Evolutionary conservation across 2,113 vertebrate genomes (phyloP).

Genomic region (Phyllopteryx taeniolatus): DNA sequence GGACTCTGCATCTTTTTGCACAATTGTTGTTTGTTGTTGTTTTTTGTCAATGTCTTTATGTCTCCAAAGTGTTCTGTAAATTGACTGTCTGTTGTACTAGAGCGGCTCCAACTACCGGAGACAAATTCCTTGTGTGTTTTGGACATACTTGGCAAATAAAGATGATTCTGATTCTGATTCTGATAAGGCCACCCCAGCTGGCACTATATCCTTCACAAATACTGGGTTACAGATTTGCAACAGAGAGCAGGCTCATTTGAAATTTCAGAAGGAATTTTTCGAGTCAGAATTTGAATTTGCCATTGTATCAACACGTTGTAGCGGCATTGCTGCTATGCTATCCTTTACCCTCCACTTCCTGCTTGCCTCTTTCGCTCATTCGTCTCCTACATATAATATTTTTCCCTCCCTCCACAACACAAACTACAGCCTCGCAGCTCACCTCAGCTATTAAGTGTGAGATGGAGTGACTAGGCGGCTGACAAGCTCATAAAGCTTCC

Average conservation of each 20-base stretch:
- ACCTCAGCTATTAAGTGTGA: conserved; percentile 16
- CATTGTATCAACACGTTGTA: background rate
- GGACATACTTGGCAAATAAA: no score
- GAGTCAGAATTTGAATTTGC: background rate
- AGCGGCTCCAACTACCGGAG: no score
- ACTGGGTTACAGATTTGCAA: no score
- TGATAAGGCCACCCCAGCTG: no score
- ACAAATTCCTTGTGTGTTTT: no score
- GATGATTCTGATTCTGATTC: no score
- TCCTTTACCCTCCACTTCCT: background rate
- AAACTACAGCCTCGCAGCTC: background rate
- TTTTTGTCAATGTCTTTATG: no score
- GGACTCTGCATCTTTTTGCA: no score
- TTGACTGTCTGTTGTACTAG: no score
- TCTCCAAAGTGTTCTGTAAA: no score
- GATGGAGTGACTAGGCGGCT: conserved; percentile 27
- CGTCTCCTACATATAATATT: background rate
- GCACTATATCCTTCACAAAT: no score
- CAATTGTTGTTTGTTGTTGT: no score
- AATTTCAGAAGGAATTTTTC: background rate
- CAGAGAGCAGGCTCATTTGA: background rate
- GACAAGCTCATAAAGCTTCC: conserved; percentile 44
- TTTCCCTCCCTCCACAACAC: conserved; percentile 3
- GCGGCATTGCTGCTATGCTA: background rate
- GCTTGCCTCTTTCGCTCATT: background rate